Conservation (phyloP, 1,140 invertebrate species). For the Heliconius congener region DNA sequence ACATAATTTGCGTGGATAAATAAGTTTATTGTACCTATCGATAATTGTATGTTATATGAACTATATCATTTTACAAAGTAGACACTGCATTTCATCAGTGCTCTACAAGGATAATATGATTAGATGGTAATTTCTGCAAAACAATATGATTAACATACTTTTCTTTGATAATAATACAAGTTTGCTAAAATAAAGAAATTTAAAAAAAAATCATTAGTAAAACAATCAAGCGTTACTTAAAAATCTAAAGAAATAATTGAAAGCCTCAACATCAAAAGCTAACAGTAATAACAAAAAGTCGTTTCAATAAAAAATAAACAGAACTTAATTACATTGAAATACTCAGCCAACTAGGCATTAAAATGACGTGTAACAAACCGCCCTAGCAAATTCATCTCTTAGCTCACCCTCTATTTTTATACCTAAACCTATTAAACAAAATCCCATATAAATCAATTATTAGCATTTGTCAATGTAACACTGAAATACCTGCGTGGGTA, state of each 20-base stretch:
- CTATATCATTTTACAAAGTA: too few species aligned
- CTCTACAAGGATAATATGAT: too few species aligned
- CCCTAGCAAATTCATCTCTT: constrained; percentile 30
- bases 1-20: background rate
- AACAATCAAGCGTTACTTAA: too few species aligned
- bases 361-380: background rate
- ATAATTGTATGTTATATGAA: background rate
- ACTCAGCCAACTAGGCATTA: constrained; percentile 9
- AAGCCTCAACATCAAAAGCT: background rate
- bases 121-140: too few species aligned
- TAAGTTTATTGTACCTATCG: background rate
- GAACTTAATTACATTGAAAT: constrained; percentile 2
- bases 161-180: too few species aligned
- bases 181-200: too few species aligned
- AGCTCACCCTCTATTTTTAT: constrained; percentile 47
- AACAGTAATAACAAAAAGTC: background rate
- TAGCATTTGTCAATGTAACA: constrained; percentile 58
- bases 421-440: constrained; percentile 49
- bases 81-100: too few species aligned
- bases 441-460: constrained; percentile 68
- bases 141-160: too few species aligned
- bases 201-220: too few species aligned
- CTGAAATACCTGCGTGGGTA: constrained; percentile 56
- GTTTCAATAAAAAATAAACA: background rate
- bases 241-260: background rate